phyloP scores from a whole-genome alignment of 2,888 invertebrate species.

The Eledona agricola region DNA sequence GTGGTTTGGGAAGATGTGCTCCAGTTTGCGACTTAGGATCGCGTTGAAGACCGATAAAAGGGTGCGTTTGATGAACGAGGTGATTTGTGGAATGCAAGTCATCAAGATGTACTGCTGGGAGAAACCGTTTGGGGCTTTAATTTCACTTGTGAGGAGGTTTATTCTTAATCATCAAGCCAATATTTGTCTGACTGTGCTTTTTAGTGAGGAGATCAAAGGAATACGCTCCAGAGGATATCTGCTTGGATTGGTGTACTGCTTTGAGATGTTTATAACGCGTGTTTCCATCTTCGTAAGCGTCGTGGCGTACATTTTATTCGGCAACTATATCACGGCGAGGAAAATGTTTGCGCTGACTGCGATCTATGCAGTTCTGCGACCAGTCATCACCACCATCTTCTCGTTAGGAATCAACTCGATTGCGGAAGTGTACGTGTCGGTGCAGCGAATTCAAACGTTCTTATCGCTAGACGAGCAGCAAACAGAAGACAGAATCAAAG shows the following conservation, averaged over 20 bases:
- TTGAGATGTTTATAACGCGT: conserved; percentile 88
- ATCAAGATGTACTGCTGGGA: conserved; percentile 99
- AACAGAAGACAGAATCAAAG: not conserved
- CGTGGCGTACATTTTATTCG: conserved; percentile 76
- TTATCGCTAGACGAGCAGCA: conserved; percentile 63
- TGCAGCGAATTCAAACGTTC: conserved; percentile 73
- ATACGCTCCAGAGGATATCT: conserved; percentile 80
- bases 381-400: conserved; percentile 90
- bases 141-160: conserved; percentile 75
- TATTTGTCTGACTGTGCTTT: conserved; percentile 10
- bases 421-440: conserved; percentile 82
- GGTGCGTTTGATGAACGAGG: conserved; percentile 74
- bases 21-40: conserved; percentile 62
- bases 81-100: conserved; percentile 81
- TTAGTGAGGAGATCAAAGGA: conserved; percentile 75
- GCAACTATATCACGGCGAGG: conserved; percentile 80
- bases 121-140: conserved; percentile 84
- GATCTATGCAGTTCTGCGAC: conserved; percentile 87
- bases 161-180: conserved; percentile 2
- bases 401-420: conserved; percentile 85
- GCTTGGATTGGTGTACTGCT: conserved; percentile 78
- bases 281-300: conserved; percentile 87
- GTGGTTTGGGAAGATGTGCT: conserved; percentile 58
- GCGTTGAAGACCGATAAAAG: conserved; percentile 73
- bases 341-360: conserved; percentile 89